phyloP scores from a whole-genome alignment of 2,113 vertebrate species.

The Scolopax mira region DNA sequence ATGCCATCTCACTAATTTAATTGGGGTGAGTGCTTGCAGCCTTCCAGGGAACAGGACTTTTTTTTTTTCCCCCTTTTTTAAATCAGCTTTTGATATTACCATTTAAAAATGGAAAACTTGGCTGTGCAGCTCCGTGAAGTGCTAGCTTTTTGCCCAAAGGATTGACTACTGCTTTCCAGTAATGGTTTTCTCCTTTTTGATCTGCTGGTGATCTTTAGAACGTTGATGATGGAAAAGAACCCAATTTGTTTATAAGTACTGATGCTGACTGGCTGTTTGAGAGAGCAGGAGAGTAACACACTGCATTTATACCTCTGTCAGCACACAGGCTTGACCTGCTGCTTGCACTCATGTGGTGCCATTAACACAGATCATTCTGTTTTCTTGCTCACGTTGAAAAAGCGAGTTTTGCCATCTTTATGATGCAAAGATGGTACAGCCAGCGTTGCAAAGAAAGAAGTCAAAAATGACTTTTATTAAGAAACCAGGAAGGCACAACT shows the following conservation, averaged over 20 bases:
- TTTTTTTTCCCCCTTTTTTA: background rate
- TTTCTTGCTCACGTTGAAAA: background rate
- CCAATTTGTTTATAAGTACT: background rate
- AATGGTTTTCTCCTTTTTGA: background rate
- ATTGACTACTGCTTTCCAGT: background rate
- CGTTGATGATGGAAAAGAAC: rapidly evolving
- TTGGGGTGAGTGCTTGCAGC: background rate
- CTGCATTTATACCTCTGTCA: background rate
- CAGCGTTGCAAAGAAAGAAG: background rate
- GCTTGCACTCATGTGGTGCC: background rate
- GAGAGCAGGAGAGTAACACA: background rate
- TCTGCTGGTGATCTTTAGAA: background rate
- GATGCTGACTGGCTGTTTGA: background rate
- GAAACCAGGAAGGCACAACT: constrained; percentile 14
- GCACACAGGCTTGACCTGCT: background rate
- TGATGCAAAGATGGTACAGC: background rate
- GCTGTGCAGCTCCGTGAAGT: background rate
- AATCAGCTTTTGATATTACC: background rate
- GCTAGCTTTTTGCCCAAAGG: background rate
- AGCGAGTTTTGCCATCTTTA: background rate
- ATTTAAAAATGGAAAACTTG: background rate
- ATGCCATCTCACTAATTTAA: background rate
- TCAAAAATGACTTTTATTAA: constrained; percentile 50
- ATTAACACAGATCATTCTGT: background rate
- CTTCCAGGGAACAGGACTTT: background rate